Percentiles rank a stretch among this genome's conserved stretches.
These are phyloP conservation scores for Elysia crispata DNA, from an alignment of 2,888 invertebrate genomes.

Conservation along the genomic window DNA sequence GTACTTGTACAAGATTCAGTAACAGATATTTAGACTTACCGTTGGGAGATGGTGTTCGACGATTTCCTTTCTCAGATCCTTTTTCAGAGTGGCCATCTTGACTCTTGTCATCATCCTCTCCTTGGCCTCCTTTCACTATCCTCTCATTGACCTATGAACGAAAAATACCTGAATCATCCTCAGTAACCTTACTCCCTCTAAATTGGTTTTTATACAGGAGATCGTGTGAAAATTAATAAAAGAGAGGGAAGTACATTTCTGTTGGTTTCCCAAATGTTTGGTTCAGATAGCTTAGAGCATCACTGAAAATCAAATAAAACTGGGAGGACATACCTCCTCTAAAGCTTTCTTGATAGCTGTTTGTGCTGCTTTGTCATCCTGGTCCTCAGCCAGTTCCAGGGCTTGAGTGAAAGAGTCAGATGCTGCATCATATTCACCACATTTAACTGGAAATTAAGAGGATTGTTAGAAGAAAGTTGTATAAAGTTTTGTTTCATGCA, in stretches of 20 bases:
- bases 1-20: background rate
- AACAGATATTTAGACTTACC: background rate
- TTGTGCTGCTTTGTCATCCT: constrained; percentile 70
- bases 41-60: background rate
- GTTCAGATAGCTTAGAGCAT: no score
- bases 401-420: constrained; percentile 73
- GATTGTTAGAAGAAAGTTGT: no score
- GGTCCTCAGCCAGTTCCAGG: constrained; percentile 69
- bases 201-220: background rate
- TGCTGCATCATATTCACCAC: constrained; percentile 68
- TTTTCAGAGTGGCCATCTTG: constrained; percentile 42
- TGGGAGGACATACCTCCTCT: constrained; percentile 61
- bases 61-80: constrained; percentile 29
- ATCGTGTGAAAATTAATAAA: no score
- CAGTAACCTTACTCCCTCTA: no score
- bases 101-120: constrained; percentile 54
- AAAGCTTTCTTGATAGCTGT: constrained; percentile 74
- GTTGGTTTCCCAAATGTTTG: no score
- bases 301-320: background rate
- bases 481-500: no score
- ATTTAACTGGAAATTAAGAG: constrained; percentile 64
- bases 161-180: background rate
- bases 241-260: no score
- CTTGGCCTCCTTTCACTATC: constrained; percentile 62
- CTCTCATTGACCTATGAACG: constrained; percentile 55